These are phyloP conservation scores for Mohoua ochrocephala DNA, from an alignment of 2,113 vertebrate genomes.

Conservation along the genomic window DNA sequence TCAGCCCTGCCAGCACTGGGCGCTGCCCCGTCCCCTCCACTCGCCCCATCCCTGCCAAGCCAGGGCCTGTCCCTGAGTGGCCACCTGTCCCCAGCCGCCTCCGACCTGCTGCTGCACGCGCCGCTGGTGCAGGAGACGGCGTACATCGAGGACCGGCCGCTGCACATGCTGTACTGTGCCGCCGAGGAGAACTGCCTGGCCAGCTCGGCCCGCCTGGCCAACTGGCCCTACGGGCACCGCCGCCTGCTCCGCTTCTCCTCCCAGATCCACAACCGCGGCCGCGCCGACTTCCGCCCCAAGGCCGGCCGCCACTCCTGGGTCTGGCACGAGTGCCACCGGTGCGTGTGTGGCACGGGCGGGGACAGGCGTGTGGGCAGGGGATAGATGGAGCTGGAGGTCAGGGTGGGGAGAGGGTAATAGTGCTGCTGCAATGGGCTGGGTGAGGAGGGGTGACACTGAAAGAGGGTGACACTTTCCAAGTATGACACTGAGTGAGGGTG, in stretches of 20 bases:
- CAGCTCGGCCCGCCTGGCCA: constrained; percentile 83
- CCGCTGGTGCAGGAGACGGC: constrained; percentile 89
- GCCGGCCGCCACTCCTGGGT: constrained; percentile 96
- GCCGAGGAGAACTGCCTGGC: constrained; percentile 95
- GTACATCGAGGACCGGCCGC: constrained; percentile 94
- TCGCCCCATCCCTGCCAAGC: not conserved
- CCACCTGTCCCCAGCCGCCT: constrained; percentile 77
- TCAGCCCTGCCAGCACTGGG: not conserved
- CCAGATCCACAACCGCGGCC: constrained; percentile 94
- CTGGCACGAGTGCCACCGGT: constrained; percentile 98
- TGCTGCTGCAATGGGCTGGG: not conserved
- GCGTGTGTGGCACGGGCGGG: not conserved
- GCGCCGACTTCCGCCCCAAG: constrained; percentile 94
- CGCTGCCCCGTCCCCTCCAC: fast-evolving
- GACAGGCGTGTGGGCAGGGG: not conserved
- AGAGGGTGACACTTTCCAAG: not conserved
- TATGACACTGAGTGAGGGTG: not conserved
- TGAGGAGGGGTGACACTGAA: not conserved
- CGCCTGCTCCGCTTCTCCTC: constrained; percentile 97
- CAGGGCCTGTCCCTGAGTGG: not conserved
- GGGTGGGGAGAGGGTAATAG: no score
- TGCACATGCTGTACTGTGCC: constrained; percentile 96
- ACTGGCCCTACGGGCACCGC: constrained; percentile 96
- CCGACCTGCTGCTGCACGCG: constrained; percentile 89
- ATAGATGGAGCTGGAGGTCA: not conserved